Evolutionary conservation across 53 echinoderm and acorn worm genomes (phyloP).

Genomic region (Luidia sarsii): DNA sequence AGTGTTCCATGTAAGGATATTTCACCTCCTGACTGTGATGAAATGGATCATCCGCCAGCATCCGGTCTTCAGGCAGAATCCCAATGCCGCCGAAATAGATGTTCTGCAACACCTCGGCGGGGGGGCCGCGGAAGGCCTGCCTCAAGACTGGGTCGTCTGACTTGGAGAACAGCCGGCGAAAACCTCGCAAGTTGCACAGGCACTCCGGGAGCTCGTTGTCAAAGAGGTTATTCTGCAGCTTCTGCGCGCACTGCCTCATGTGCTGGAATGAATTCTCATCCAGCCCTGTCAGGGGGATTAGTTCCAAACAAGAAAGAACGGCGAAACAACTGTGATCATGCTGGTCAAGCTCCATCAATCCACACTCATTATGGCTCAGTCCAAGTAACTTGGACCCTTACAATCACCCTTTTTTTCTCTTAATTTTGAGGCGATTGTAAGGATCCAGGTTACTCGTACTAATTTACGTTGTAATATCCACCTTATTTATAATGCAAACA

Average conservation of each 20-base stretch:
- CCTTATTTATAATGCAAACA: too few species aligned
- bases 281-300: not conserved
- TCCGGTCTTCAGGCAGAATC: constrained; percentile 55
- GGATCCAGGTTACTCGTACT: too few species aligned
- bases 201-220: constrained; percentile 24
- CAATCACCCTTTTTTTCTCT: too few species aligned
- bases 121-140: constrained; percentile 51
- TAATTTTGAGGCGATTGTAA: too few species aligned
- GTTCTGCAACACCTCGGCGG: constrained; percentile 49
- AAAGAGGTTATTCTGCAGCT: constrained; percentile 38
- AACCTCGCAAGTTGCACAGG: constrained; percentile 45
- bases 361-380: too few species aligned
- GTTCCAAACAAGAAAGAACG: not conserved
- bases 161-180: constrained; percentile 53
- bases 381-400: too few species aligned
- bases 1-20: too few species aligned
- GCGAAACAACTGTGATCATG: too few species aligned
- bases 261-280: constrained; percentile 29
- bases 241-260: constrained; percentile 22
- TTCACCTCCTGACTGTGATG: constrained; percentile 7
- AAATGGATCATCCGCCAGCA: constrained; percentile 50
- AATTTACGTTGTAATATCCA: too few species aligned
- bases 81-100: constrained; percentile 58
- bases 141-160: constrained; percentile 15
- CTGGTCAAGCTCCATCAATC: too few species aligned